A percentile compares a stretch with the other conserved stretches of the same genome.
phyloP scores from a whole-genome alignment of 2,113 vertebrate species.

The Gadus chalcogrammus region DNA sequence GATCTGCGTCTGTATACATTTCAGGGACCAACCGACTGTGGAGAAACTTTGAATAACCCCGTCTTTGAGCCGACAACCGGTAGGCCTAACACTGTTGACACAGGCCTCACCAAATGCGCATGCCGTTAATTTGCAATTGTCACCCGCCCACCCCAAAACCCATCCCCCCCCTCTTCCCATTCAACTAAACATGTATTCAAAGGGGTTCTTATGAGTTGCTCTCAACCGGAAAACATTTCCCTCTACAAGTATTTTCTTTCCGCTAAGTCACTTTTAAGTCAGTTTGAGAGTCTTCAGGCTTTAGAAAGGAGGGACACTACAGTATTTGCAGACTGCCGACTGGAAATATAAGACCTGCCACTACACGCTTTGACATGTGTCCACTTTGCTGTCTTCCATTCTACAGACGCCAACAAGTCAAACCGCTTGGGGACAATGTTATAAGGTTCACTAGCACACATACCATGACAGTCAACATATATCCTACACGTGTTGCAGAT shows the following conservation, averaged over 20 bases:
- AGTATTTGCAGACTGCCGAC: too few relatives aligned
- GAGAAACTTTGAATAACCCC: too few relatives aligned
- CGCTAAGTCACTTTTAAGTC: neutral
- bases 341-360: neutral
- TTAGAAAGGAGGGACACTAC: neutral
- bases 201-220: neutral
- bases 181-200: neutral
- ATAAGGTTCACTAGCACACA: too few relatives aligned
- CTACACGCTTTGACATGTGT: slow-evolving; percentile 45
- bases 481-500: too few relatives aligned
- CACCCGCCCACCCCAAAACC: neutral
- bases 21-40: too few relatives aligned
- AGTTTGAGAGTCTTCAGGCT: neutral
- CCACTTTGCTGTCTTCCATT: neutral
- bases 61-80: too few relatives aligned
- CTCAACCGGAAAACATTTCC: neutral
- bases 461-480: too few relatives aligned
- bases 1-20: too few relatives aligned
- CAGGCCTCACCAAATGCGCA: too few relatives aligned
- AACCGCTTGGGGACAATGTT: too few relatives aligned
- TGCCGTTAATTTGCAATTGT: too few relatives aligned
- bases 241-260: neutral
- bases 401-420: neutral
- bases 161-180: neutral
- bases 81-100: too few relatives aligned